phyloP scores from a whole-genome alignment of 2,113 vertebrate genomes.

The Geococcyx californianus region DNA sequence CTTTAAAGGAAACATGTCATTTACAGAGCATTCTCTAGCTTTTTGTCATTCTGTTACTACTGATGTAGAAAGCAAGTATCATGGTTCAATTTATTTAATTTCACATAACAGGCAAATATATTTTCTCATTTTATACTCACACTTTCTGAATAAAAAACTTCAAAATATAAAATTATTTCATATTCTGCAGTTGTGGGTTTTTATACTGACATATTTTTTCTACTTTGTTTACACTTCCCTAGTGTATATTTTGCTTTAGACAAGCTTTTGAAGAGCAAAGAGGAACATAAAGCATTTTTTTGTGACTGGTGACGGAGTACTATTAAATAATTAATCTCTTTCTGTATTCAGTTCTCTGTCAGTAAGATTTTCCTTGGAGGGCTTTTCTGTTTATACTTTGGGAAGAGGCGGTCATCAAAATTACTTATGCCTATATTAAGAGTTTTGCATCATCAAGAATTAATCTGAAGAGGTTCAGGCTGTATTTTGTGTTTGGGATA shows the following conservation, averaged over 20 bases:
- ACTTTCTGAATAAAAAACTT: conserved; percentile 18
- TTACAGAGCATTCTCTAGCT: background rate
- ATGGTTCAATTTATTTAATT: background rate
- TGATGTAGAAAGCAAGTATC: background rate
- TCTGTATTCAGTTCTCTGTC: background rate
- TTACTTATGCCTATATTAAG: background rate
- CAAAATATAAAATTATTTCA: background rate
- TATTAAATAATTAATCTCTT: background rate
- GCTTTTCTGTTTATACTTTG: background rate
- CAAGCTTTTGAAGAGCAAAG: background rate
- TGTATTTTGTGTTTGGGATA: background rate
- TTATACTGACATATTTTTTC: background rate
- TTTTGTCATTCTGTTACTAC: background rate
- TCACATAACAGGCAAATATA: background rate
- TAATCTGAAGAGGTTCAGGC: background rate
- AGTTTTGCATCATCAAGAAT: background rate
- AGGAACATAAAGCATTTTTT: background rate
- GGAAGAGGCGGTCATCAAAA: background rate
- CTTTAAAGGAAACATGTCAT: background rate
- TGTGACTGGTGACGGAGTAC: background rate
- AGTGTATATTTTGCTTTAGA: background rate
- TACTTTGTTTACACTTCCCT: background rate
- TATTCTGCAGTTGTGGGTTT: conserved; percentile 22
- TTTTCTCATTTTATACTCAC: background rate
- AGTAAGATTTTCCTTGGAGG: background rate